Base-by-base conservation (phyloP, 2,797 vertebrate species). In the Mergus octosetaceus region DNA sequence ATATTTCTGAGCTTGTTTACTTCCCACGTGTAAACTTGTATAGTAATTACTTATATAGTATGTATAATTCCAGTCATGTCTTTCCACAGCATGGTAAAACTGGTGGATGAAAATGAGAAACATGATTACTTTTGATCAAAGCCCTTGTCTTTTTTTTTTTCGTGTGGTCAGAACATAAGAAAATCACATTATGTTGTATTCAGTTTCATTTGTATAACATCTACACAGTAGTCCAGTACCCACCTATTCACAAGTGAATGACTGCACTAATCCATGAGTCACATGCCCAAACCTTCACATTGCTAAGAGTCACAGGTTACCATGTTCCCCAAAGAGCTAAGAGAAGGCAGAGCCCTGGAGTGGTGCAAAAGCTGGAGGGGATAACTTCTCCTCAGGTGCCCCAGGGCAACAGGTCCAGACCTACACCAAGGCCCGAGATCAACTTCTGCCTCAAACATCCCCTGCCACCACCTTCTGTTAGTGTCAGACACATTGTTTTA, bases 1-100 rank as follows among this genome's bases (percentile, higher is more conserved):
- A 47, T 45, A 57, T 58, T 95, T 95, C 85, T 84, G 69, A 83
- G 60, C 27, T 79, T 38, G 18, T 89, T 94, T 90, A 57, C 25
- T 87, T 82, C 45, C 66, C 24, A 38, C 62, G 72, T 62, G 89
- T 32, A 62, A 87, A 71, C 14, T 27, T 69, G 66, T 3, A 20
- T 13, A 39, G 64, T 65, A 87, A 47, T 19, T 90, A 32, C 57
- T 87, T 80, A 43, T 34, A 39, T 12, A 45, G 45, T 66, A 21
- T n/a, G 20, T 53, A 32, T 21, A 41, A 34, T 57, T 69, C 68
- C 32, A 87, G 38, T 12, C 27, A 30, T 28, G 1, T 41, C 51
- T 94, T 93, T 71, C 36, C 32, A 74, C n/a, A 64, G 25, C 15
- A 10, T 8, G 22, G 62, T 58, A 72, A 89, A 93, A 61, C 13